A percentile compares a stretch with the other conserved stretches of the same genome.
Conservation (phyloP, 1,140 invertebrate species). For the Musca domestica region DNA sequence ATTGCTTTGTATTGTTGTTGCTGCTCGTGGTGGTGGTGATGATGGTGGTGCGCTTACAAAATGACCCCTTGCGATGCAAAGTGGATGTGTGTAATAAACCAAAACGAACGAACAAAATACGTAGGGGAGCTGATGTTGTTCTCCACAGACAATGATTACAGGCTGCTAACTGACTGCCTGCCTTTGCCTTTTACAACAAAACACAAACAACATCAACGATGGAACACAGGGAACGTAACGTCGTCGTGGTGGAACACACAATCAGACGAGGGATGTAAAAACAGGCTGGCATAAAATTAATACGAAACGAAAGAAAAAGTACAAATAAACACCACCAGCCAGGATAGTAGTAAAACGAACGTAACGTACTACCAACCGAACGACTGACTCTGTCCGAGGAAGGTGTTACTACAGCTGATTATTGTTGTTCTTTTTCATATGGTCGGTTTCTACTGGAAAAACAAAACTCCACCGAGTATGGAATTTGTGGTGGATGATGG, state of each 20-base stretch:
- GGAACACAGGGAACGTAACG: background rate
- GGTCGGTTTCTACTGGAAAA: too few species aligned
- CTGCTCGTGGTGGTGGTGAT: too few species aligned
- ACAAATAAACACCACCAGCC: too few species aligned
- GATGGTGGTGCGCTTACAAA: background rate
- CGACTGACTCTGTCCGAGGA: background rate
- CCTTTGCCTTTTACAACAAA: too few species aligned
- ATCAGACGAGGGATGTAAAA: conserved; percentile 12
- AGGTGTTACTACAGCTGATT: conserved; percentile 18
- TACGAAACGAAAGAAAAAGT: background rate
- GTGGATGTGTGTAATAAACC: background rate
- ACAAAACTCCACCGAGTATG: too few species aligned
- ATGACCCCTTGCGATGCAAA: conserved; percentile 11
- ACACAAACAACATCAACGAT: background rate
- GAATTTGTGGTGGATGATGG: too few species aligned
- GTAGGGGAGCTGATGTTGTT: conserved; percentile 2
- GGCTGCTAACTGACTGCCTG: too few species aligned
- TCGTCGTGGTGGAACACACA: background rate
- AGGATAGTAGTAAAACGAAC: too few species aligned
- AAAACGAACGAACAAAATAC: background rate
- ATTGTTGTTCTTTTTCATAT: conserved; percentile 12
- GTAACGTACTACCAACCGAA: too few species aligned
- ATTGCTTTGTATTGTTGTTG: too few species aligned
- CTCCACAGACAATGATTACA: too few species aligned
- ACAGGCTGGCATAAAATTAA: background rate